These are phyloP conservation scores for Callipepla squamata DNA, from an alignment of 2,113 vertebrate genomes.

Conservation along the genomic window DNA sequence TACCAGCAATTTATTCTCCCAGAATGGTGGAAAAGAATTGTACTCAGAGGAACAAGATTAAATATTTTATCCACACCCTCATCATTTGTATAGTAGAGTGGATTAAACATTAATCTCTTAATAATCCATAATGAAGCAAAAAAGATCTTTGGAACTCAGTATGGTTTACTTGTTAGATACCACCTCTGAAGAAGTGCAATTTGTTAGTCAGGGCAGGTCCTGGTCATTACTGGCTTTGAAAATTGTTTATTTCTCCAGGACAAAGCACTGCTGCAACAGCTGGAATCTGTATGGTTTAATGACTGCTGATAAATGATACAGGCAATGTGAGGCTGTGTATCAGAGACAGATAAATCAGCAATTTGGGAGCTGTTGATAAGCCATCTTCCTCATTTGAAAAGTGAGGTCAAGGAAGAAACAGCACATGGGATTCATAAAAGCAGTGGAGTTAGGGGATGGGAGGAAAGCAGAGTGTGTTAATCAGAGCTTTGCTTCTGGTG, in stretches of 20 bases:
- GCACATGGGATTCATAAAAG: background rate
- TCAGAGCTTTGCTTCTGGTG: background rate
- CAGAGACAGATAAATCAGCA: slow-evolving; percentile 2
- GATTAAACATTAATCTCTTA: slow-evolving; percentile 56
- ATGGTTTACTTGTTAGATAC: background rate
- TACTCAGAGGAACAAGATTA: background rate
- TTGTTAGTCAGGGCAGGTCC: slow-evolving; percentile 43
- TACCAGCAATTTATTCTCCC: background rate
- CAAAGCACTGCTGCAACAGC: slow-evolving; percentile 22
- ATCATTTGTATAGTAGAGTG: background rate
- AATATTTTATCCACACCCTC: slow-evolving; percentile 24
- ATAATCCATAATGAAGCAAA: slow-evolving; percentile 44
- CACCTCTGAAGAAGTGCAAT: background rate
- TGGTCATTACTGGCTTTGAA: background rate
- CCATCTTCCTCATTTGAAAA: background rate
- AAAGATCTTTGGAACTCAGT: slow-evolving; percentile 22
- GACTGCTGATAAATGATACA: background rate
- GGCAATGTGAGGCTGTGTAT: background rate
- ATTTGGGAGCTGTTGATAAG: slow-evolving; percentile 23
- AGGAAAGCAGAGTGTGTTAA: background rate
- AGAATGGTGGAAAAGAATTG: background rate
- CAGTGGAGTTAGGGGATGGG: background rate
- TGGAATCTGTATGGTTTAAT: background rate
- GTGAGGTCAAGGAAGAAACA: background rate
- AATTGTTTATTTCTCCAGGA: slow-evolving; percentile 28